Conservation (phyloP, 2,888 invertebrate species). For the Ochropacha duplaris region DNA sequence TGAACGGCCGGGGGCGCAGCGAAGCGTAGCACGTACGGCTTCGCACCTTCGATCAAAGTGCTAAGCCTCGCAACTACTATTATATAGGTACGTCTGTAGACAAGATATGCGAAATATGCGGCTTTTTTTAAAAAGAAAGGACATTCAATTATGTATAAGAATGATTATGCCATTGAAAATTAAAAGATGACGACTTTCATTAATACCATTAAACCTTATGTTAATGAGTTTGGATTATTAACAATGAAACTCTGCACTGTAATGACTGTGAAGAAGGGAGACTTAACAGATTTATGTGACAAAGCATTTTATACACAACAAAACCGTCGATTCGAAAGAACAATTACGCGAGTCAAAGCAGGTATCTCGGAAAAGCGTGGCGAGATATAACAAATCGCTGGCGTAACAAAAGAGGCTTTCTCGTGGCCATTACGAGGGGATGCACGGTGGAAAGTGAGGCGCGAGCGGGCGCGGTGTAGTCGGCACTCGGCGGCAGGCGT, state of each 20-base stretch:
- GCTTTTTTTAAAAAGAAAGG: background rate
- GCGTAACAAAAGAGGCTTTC: constrained; percentile 81
- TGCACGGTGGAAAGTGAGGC: constrained; percentile 60
- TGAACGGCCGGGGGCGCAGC: constrained; percentile 70
- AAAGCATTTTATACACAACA: constrained; percentile 78
- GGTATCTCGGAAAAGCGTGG: constrained; percentile 73
- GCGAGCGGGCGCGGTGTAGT: constrained; percentile 47
- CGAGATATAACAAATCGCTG: constrained; percentile 79
- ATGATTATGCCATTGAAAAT: constrained; percentile 11
- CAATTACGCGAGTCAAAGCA: constrained; percentile 80
- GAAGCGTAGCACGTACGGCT: constrained; percentile 66
- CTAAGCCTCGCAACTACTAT: constrained; percentile 10
- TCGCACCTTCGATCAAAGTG: constrained; percentile 41
- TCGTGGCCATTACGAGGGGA: constrained; percentile 76
- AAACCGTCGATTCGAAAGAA: constrained; percentile 78
- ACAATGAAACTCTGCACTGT: constrained; percentile 62
- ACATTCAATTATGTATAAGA: background rate
- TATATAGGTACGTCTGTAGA: constrained; percentile 14
- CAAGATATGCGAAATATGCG: background rate
- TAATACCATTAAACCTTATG: constrained; percentile 28
- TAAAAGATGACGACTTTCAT: constrained; percentile 22
- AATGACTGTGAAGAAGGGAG: constrained; percentile 50
- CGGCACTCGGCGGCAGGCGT: constrained; percentile 35
- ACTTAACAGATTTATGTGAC: constrained; percentile 76
- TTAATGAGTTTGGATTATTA: constrained; percentile 65